Base-by-base conservation (phyloP, 2,888 invertebrate species). In the Pachycephus smyrnensis region DNA sequence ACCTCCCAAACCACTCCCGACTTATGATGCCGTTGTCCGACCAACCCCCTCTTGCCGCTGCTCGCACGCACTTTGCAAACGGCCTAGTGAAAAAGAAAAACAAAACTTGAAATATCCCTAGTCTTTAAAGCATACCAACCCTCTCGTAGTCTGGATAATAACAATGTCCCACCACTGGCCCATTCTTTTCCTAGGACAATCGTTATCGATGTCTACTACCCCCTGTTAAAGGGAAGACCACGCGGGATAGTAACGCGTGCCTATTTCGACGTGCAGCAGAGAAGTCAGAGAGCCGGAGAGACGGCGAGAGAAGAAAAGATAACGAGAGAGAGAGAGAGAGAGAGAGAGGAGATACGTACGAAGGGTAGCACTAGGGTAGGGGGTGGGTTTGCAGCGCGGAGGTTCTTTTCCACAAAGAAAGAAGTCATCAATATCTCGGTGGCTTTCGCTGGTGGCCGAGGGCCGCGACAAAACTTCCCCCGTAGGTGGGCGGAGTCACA, bases 401-500 rank as follows among this genome's bases (percentile, higher is more conserved):
- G 55, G 55, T 68, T 55, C 33, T 69, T 74, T 69, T 78, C 71
- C 76, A 75, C 76, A 79, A 77, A 85, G 85, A 87, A 88, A 87
- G 86, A 89, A 90, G 89, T 90, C 91, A 90, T 90, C 90, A 88
- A 91, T 91, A 91, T 89, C 89, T 87, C 89, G 55, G 88, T 86
- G 88, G 86, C 87, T 89, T 89, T 89, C 86, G 88, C 89, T 88
- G 88, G 86, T 88, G 85, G 86, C 86, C 87, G 75, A 80, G 82
- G 83, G 84, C 82, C 83, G 81, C 81, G 88, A 87, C 87, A 87
- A 87, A 87, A 88, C 86, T 89, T 88, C 84, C 79, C 75, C 87
- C 84, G 86, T 83, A 83, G 83, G 88, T 90, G 86, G 89, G 91
- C 91, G 91, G 91, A 90, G 91, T 91, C 91, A 90, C 88, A 89